phyloP scores from a whole-genome alignment of 2,113 vertebrate genomes.

The Merops nubicus region DNA sequence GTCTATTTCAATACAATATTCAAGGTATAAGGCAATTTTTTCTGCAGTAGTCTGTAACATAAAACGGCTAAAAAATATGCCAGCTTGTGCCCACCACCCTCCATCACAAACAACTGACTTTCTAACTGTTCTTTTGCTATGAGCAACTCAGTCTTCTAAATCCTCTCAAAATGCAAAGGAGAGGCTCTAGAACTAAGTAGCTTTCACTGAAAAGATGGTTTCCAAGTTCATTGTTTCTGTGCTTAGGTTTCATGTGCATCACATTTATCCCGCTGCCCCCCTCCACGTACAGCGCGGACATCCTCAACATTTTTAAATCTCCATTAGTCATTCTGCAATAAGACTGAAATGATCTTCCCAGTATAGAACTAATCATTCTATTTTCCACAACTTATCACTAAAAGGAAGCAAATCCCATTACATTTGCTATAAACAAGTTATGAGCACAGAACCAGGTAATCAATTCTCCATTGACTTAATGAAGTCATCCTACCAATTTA shows the following conservation, averaged over 20 bases:
- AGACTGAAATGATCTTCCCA: background rate
- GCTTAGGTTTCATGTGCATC: background rate
- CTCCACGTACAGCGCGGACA: background rate
- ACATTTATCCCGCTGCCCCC: background rate
- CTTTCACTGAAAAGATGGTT: background rate
- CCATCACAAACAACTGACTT: slow-evolving; percentile 8
- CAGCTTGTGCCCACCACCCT: background rate
- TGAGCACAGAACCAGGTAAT: background rate
- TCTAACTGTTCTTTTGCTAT: background rate
- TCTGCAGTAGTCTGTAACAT: background rate
- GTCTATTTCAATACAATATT: background rate
- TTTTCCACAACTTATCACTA: background rate
- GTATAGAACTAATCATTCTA: background rate
- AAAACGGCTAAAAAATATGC: background rate
- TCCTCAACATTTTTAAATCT: background rate
- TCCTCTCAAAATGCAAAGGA: slow-evolving; percentile 35
- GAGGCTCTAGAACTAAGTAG: background rate
- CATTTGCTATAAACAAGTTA: background rate
- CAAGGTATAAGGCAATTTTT: background rate
- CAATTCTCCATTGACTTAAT: background rate
- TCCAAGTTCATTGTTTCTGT: background rate
- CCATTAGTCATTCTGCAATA: background rate
- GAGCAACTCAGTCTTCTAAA: slow-evolving; percentile 35
- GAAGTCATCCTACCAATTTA: background rate
- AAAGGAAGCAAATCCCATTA: background rate